Conservation (phyloP, 2,888 invertebrate species). For the Eumacrocentrus americanus region DNA sequence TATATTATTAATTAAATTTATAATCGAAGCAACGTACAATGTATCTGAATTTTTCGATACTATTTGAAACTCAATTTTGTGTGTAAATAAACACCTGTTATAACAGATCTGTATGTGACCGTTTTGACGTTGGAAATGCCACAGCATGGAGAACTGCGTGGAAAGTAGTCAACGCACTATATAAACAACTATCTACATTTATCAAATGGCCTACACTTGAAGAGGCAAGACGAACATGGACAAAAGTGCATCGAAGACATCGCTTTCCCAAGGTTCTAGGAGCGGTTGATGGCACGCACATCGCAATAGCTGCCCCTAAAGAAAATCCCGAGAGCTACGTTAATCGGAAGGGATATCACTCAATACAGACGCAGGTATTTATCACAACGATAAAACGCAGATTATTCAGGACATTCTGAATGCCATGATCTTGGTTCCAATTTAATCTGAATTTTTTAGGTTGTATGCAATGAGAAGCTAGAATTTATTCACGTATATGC, state of each 20-base stretch:
- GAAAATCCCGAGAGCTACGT: not conserved
- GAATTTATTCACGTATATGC: constrained; percentile 28
- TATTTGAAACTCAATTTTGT: no score
- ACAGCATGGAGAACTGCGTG: constrained; percentile 15
- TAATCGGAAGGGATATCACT: not conserved
- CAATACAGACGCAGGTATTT: constrained; percentile 18
- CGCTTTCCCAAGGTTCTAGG: not conserved
- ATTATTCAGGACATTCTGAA: no score
- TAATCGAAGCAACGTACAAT: no score
- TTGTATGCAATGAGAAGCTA: constrained; percentile 28
- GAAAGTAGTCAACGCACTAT: not conserved
- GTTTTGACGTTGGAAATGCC: constrained; percentile 14
- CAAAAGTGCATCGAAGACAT: not conserved
- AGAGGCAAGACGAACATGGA: not conserved
- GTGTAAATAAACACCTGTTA: no score
- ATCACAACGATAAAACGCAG: constrained; percentile 2
- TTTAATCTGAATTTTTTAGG: constrained; percentile 12
- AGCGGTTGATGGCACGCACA: not conserved
- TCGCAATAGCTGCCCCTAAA: not conserved
- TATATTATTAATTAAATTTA: no score
- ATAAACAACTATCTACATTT: not conserved
- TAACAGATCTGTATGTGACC: constrained; percentile 17
- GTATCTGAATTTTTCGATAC: no score
- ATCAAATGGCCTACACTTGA: constrained; percentile 6
- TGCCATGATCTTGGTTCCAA: no score